phyloP scores from a whole-genome alignment of 2,797 vertebrate species.

The Gallinago stenura region DNA sequence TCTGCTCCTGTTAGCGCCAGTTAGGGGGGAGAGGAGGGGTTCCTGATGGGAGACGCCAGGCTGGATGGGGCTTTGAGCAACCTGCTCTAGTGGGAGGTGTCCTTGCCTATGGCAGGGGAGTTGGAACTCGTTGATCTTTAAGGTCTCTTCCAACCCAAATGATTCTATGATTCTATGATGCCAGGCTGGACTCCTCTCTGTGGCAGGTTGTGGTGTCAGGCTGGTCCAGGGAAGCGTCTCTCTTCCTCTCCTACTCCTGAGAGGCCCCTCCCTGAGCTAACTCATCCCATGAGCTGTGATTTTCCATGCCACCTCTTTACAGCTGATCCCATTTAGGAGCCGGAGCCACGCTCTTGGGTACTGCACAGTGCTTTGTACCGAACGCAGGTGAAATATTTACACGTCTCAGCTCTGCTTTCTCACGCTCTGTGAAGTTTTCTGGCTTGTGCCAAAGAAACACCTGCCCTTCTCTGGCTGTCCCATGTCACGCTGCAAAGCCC shows the following conservation, averaged over 20 bases:
- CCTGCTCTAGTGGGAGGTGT: too few relatives aligned
- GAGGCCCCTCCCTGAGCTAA: not conserved
- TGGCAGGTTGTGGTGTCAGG: fast-evolving
- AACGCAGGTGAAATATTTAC: not conserved
- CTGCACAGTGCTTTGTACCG: not conserved
- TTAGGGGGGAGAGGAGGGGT: not conserved
- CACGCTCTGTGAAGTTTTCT: not conserved
- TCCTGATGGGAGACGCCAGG: not conserved
- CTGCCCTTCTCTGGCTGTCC: not conserved
- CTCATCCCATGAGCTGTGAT: not conserved
- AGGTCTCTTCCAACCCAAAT: too few relatives aligned
- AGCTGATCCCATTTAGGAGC: not conserved
- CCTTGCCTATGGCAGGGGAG: too few relatives aligned
- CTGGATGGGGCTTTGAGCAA: not conserved
- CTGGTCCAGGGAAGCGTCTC: not conserved
- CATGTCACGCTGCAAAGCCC: not conserved
- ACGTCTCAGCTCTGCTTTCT: fast-evolving
- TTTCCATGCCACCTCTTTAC: not conserved
- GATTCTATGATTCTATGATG: too few relatives aligned
- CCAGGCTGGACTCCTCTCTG: not conserved
- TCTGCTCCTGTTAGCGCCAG: not conserved
- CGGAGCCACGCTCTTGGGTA: fast-evolving
- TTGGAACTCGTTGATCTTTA: too few relatives aligned
- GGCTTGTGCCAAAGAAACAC: not conserved
- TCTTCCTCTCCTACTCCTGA: fast-evolving